phyloP scores from a whole-genome alignment of 2,113 vertebrate species.

The Channa argus region DNA sequence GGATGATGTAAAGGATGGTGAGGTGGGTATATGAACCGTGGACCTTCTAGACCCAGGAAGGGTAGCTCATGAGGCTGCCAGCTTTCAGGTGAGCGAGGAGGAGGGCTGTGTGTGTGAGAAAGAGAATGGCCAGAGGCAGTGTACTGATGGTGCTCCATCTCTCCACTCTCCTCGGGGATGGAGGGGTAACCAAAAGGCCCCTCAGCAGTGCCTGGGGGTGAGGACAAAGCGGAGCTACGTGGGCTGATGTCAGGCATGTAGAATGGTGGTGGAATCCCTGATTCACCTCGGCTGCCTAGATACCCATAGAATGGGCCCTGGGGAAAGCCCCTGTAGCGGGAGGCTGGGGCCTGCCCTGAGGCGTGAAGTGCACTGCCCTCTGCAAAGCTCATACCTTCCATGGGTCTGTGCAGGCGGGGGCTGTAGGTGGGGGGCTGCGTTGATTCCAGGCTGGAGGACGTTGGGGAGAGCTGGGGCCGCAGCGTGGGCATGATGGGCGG shows the following conservation, averaged over 20 bases:
- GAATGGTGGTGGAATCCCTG: conserved; percentile 94
- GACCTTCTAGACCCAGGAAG: conserved; percentile 91
- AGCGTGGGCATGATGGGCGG: conserved; percentile 92
- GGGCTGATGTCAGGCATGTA: conserved; percentile 99
- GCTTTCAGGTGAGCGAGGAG: conserved; percentile 91
- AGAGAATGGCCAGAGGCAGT: conserved; percentile 94
- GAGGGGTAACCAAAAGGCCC: conserved; percentile 94
- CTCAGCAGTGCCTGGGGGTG: conserved; percentile 90
- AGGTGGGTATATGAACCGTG: conserved; percentile 91
- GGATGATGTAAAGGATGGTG: conserved; percentile 86
- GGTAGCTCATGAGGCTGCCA: conserved; percentile 95
- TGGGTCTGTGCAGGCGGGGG: conserved; percentile 92
- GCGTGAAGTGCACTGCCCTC: conserved; percentile 91
- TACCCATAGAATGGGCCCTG: conserved; percentile 96
- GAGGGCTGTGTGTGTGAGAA: conserved; percentile 94
- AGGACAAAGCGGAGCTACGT: conserved; percentile 96
- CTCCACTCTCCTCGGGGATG: conserved; percentile 94
- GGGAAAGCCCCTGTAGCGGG: conserved; percentile 92
- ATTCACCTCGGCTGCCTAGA: conserved; percentile 93
- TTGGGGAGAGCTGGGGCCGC: conserved; percentile 95
- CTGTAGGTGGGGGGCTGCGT: conserved; percentile 98
- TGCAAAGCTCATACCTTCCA: conserved; percentile 91
- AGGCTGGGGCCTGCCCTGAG: conserved; percentile 90
- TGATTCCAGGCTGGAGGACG: conserved; percentile 98
- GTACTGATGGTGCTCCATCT: conserved; percentile 85